Evolutionary conservation across 2,113 vertebrate genomes (phyloP).

Genomic region (Apistogramma diplotaenia): DNA sequence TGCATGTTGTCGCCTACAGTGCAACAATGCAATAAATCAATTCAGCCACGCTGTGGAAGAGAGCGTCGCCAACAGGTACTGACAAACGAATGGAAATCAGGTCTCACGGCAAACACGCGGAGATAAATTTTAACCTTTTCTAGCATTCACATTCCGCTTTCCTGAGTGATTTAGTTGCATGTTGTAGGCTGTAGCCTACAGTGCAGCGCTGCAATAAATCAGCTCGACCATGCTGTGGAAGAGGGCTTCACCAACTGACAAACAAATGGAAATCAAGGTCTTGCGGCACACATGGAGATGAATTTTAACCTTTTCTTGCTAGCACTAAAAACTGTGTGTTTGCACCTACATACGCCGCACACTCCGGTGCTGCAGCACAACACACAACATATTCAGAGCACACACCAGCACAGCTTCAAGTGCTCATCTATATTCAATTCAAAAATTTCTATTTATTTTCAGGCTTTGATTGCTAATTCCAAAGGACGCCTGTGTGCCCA

Average conservation of each 20-base stretch:
- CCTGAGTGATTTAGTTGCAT: slow-evolving; percentile 6
- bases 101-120: slow-evolving; percentile 3
- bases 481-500: slow-evolving; percentile 5
- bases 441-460: slow-evolving; percentile 31
- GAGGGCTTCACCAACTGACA: slow-evolving; percentile 22
- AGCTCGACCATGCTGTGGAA: slow-evolving; percentile 19
- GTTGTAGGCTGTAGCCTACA: slow-evolving; percentile 24
- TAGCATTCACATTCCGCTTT: not conserved
- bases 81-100: slow-evolving; percentile 40
- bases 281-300: slow-evolving; percentile 11
- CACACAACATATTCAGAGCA: slow-evolving; percentile 8
- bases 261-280: slow-evolving; percentile 43
- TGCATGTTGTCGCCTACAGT: not conserved
- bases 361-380: slow-evolving; percentile 7
- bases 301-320: slow-evolving; percentile 14
- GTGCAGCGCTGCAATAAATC: slow-evolving; percentile 32
- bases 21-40: slow-evolving; percentile 30
- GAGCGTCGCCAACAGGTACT: slow-evolving; percentile 9
- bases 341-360: not conserved
- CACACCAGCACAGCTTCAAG: slow-evolving; percentile 1
- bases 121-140: slow-evolving; percentile 21
- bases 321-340: not conserved
- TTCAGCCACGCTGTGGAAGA: slow-evolving; percentile 13
- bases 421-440: slow-evolving; percentile 43
- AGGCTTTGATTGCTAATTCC: slow-evolving; percentile 33